Evolutionary conservation across 2,888 invertebrate species (phyloP).

Genomic region (Andricus quercusramuli): DNA sequence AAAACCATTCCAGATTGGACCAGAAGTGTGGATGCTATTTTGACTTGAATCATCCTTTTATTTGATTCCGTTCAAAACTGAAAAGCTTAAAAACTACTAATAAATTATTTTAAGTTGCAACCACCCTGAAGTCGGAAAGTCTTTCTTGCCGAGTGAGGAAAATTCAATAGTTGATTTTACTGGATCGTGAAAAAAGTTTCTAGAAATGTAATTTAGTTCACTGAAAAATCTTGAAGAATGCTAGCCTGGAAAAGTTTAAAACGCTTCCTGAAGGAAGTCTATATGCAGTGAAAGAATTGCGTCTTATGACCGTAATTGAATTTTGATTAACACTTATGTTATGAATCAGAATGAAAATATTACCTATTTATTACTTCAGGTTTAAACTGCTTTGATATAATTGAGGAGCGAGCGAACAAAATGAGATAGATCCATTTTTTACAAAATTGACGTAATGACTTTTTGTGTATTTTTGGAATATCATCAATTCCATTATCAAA

Average conservation of each 20-base stretch:
- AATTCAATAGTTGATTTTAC: conserved; percentile 23
- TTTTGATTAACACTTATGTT: not conserved
- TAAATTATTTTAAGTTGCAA: conserved; percentile 28
- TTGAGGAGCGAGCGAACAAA: too few species aligned
- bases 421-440: too few species aligned
- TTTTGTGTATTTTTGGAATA: too few species aligned
- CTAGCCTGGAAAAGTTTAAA: not conserved
- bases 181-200: conserved; percentile 23
- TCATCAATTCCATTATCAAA: too few species aligned
- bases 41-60: conserved; percentile 6
- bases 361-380: not conserved
- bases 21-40: not conserved
- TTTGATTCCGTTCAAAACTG: conserved; percentile 4
- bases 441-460: too few species aligned
- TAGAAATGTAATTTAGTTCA: conserved; percentile 21
- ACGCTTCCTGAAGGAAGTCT: not conserved
- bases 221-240: conserved; percentile 37
- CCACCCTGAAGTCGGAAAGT: conserved; percentile 1
- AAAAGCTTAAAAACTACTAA: conserved; percentile 30
- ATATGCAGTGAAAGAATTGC: not conserved
- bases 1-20: not conserved
- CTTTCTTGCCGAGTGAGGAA: not conserved
- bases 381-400: not conserved
- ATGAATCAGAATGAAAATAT: not conserved
- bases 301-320: not conserved